phyloP scores from a whole-genome alignment of 1,140 invertebrate species.

The Meloidogyne exigua region DNA sequence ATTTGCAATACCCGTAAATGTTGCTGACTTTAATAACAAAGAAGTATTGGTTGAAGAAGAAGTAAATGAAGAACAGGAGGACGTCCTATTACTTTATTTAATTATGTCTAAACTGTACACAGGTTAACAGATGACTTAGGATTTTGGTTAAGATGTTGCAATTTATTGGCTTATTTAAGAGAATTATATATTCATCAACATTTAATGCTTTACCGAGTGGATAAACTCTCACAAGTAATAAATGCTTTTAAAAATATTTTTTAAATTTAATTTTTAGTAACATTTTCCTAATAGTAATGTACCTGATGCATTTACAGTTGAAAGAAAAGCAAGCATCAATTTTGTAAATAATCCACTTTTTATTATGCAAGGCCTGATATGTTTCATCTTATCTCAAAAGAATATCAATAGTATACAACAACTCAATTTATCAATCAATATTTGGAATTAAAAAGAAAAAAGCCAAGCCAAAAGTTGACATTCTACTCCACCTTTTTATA shows the following conservation, averaged over 20 bases:
- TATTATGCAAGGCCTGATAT: constrained; percentile 61
- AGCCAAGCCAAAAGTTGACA: too few relatives aligned
- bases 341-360: constrained; percentile 63
- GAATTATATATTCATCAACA: constrained; percentile 60
- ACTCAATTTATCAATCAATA: too few relatives aligned
- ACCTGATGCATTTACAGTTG: constrained; percentile 51
- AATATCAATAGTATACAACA: too few relatives aligned
- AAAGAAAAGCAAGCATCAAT: constrained; percentile 61
- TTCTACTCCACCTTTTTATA: too few relatives aligned
- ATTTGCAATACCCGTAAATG: constrained; percentile 2
- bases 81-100: neutral
- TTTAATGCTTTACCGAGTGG: constrained; percentile 52
- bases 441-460: too few relatives aligned
- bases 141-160: constrained; percentile 50
- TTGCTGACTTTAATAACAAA: neutral
- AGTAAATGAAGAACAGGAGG: neutral
- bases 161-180: constrained; percentile 52
- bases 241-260: neutral
- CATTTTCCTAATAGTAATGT: constrained; percentile 42
- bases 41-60: neutral
- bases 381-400: too few relatives aligned
- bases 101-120: too few relatives aligned
- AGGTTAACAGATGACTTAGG: constrained; percentile 56
- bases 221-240: constrained; percentile 35
- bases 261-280: constrained; percentile 41